A percentile compares a stretch with the other conserved stretches of the same genome.
phyloP scores from a whole-genome alignment of 2,113 vertebrate species.

The Grallaria varia region DNA sequence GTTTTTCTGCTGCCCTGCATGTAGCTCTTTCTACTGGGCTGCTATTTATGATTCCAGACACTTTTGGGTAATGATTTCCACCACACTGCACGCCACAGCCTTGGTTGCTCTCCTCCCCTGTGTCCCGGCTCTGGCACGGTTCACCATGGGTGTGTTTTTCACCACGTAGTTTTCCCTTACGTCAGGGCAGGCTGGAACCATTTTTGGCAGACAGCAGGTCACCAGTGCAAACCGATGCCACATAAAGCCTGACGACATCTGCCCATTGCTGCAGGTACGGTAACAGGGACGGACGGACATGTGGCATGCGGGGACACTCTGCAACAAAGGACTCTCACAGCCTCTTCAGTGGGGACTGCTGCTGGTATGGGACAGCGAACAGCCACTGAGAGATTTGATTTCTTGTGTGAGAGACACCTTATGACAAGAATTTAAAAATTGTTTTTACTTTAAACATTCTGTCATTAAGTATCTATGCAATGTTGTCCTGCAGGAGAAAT shows the following conservation, averaged over 20 bases:
- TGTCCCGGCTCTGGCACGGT: neutral
- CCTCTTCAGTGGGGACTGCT: neutral
- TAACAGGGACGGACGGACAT: neutral
- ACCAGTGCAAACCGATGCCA: neutral
- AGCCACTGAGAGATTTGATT: neutral
- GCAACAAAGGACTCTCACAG: neutral
- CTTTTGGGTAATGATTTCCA: neutral
- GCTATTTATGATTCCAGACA: neutral
- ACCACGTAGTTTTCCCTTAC: neutral
- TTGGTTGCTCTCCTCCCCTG: neutral
- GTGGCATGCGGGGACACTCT: accelerated
- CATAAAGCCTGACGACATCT: neutral
- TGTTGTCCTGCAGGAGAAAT: neutral
- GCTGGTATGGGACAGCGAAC: neutral
- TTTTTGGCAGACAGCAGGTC: neutral
- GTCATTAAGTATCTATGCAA: neutral
- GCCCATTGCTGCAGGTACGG: accelerated
- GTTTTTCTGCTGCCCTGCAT: neutral
- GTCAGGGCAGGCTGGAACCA: neutral
- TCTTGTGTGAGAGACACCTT: neutral
- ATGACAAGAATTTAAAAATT: neutral
- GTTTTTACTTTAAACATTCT: neutral
- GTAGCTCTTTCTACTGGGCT: accelerated
- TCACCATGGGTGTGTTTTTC: neutral
- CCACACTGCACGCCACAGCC: accelerated